Evolutionary conservation across 2,888 invertebrate species (phyloP).

Genomic region (Limnephilus auricula): DNA sequence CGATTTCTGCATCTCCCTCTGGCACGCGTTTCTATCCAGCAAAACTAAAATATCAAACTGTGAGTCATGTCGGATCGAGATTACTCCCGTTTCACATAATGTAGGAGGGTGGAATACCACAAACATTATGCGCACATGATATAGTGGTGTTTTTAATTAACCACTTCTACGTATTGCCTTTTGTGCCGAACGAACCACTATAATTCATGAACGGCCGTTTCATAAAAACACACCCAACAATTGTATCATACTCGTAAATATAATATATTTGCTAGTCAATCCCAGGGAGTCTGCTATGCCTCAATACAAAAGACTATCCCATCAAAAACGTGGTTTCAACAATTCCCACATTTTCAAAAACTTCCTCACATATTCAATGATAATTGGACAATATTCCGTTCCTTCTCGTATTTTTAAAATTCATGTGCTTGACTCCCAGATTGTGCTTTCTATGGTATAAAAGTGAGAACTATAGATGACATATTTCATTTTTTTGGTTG

Average conservation of each 20-base stretch:
- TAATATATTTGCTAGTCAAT: not conserved
- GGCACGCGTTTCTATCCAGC: slow-evolving; percentile 12
- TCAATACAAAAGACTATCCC: not conserved
- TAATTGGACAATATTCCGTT: too few species aligned
- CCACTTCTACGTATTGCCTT: not conserved
- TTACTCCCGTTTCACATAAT: not conserved
- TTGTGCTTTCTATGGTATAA: too few species aligned
- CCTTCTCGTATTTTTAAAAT: too few species aligned
- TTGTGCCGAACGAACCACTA: not conserved
- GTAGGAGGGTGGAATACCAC: not conserved
- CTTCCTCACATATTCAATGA: too few species aligned
- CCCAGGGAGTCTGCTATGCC: too few species aligned
- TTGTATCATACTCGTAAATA: not conserved
- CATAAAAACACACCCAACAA: not conserved
- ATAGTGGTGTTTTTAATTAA: not conserved
- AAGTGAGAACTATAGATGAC: too few species aligned
- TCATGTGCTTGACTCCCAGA: too few species aligned
- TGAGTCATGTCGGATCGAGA: slow-evolving; percentile 19
- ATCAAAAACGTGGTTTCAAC: too few species aligned
- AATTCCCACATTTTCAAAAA: too few species aligned
- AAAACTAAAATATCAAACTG: slow-evolving; percentile 44
- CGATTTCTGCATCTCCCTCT: slow-evolving; percentile 48
- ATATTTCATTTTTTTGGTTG: too few species aligned
- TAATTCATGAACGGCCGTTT: not conserved
- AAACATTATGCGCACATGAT: not conserved